Evolutionary conservation across 2,113 vertebrate species (phyloP).

Genomic region (Pomatorhinus ruficollis): DNA sequence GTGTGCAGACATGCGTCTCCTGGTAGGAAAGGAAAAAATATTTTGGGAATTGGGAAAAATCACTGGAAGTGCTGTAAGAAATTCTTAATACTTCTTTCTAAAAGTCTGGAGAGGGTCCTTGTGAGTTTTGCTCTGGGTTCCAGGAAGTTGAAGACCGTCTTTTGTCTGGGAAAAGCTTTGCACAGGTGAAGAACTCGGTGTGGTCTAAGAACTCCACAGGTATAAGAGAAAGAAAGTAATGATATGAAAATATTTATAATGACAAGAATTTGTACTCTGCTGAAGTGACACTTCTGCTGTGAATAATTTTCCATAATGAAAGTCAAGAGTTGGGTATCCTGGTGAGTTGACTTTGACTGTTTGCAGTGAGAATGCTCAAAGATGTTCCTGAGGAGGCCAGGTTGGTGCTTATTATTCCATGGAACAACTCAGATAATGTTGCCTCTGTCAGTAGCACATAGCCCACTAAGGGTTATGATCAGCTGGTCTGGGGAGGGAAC

Average conservation of each 20-base stretch:
- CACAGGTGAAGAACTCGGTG: not conserved
- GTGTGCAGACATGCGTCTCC: not conserved
- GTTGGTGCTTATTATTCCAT: not conserved
- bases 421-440: not conserved
- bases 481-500: not conserved
- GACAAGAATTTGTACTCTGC: not conserved
- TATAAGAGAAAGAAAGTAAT: not conserved
- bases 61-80: not conserved
- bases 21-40: not conserved
- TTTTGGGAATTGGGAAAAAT: not conserved
- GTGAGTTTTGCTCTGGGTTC: not conserved
- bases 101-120: not conserved
- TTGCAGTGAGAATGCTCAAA: not conserved
- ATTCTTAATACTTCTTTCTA: not conserved
- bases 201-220: not conserved
- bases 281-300: not conserved
- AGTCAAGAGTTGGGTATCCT: not conserved
- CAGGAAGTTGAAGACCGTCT: not conserved
- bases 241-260: slow-evolving; percentile 23
- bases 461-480: not conserved
- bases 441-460: not conserved
- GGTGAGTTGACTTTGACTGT: not conserved
- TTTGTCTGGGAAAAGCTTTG: not conserved
- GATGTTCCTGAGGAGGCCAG: not conserved
- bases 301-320: slow-evolving; percentile 28